Base-by-base conservation (phyloP, 2,113 vertebrate species). In the Octodon degus region DNA sequence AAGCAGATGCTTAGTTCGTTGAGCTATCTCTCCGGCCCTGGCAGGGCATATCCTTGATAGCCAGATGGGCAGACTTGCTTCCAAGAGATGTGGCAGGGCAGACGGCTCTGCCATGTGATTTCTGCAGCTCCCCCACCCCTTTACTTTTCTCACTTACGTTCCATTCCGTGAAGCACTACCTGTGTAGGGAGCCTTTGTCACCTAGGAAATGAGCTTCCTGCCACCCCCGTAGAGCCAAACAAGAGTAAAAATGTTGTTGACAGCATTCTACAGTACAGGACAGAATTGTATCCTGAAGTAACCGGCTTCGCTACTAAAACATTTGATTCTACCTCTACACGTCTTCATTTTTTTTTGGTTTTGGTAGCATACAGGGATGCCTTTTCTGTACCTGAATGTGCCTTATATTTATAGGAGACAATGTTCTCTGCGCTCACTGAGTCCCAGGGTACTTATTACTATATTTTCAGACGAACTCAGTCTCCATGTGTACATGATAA, bases 381-480 rank as follows among this genome's bases (percentile, higher is more conserved):
- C 47, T 50, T 94, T 83, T 86, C 60, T 68, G 7, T 68, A 79
- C 53, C 53, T 30, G 76, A 74, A 40, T 13, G 2, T 40, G 37
- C 40, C 67, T 95, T 16, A 9, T 82, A 77, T 97, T 95, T 50
- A 91, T 76, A 92, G 58, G 87, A 55, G 53, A 86, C 89, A 84
- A 74, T 84, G 37, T 93, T 96, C 53, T 95, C 86, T 34, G 91
- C 72, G 87, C 95, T 81, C 68, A 93, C 20, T 37, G 81, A 97
- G 27, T 94, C 76, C 90, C 94, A 87, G 63, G 70, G 89, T 72
- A 92, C 76, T 62, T 92, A 76, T 85, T 87, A 94, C 58, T 55
- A 20, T 96, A 94, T 97, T 98, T 96, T 96, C 87, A 82, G 65
- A 94, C 93, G 88, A 97, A 90, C 65, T 55, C 89, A 62, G 63